These are phyloP conservation scores for Enteromius mattozi DNA, from an alignment of 2,797 vertebrate species.

Conservation along the genomic window DNA sequence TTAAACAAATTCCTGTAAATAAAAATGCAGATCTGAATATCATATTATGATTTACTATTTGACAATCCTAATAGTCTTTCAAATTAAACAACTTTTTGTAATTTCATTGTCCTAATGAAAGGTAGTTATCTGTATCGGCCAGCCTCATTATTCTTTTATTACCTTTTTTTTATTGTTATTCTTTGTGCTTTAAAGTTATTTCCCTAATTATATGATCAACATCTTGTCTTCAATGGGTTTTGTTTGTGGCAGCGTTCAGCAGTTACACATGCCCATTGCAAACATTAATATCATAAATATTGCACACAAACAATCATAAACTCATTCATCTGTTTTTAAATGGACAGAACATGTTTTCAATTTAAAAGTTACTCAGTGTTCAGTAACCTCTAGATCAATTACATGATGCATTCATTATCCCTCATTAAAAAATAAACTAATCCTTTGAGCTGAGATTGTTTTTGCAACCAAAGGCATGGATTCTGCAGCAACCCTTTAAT, in stretches of 20 bases:
- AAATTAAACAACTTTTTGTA: not conserved
- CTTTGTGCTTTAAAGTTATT: not conserved
- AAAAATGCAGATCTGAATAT: not conserved
- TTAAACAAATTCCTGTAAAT: slow-evolving; percentile 20
- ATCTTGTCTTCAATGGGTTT: not conserved
- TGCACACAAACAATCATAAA: not conserved
- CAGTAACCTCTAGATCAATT: slow-evolving; percentile 41
- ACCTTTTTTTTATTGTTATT: not conserved
- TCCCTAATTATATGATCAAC: not conserved
- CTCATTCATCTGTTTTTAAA: slow-evolving; percentile 29
- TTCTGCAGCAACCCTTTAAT: slow-evolving; percentile 7
- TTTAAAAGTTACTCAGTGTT: slow-evolving; percentile 35
- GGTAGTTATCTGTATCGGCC: slow-evolving; percentile 8
- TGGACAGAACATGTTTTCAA: slow-evolving; percentile 52
- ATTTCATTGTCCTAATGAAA: slow-evolving; percentile 24
- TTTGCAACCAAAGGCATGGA: slow-evolving; percentile 18
- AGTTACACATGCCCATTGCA: not conserved
- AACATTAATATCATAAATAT: slow-evolving; percentile 30
- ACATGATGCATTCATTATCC: slow-evolving; percentile 41
- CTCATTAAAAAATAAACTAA: slow-evolving; percentile 29
- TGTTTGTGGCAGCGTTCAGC: not conserved
- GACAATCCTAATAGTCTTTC: not conserved
- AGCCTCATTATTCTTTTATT: not conserved
- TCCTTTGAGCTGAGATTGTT: slow-evolving; percentile 31
- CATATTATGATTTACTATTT: slow-evolving; percentile 14